These are phyloP conservation scores for Papilio gigon DNA, from an alignment of 2,888 invertebrate genomes.

Conservation along the genomic window DNA sequence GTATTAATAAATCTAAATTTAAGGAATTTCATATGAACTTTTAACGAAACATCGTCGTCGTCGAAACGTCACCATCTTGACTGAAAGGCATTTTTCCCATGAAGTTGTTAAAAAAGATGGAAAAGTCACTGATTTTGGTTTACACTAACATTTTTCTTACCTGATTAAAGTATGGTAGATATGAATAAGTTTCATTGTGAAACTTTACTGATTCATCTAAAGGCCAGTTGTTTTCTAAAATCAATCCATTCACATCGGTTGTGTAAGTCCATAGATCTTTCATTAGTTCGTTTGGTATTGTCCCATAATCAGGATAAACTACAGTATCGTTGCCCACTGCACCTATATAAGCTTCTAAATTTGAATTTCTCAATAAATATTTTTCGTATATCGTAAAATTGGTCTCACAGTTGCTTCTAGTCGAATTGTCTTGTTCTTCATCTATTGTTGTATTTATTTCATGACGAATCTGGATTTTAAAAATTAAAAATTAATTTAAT, in stretches of 20 bases:
- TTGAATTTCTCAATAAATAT: slow-evolving; percentile 52
- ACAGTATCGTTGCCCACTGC: slow-evolving; percentile 51
- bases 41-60: too few relatives aligned
- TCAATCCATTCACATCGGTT: slow-evolving; percentile 65
- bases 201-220: slow-evolving; percentile 65
- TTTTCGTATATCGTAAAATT: slow-evolving; percentile 45
- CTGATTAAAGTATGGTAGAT: slow-evolving; percentile 78
- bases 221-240: slow-evolving; percentile 83
- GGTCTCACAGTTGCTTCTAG: slow-evolving; percentile 41
- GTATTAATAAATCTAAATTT: slow-evolving; percentile 7
- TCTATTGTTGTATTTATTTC: slow-evolving; percentile 45
- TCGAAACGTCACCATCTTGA: too few relatives aligned
- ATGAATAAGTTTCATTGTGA: slow-evolving; percentile 57
- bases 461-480: slow-evolving; percentile 54
- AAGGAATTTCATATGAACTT: too few relatives aligned
- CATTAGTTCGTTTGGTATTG: slow-evolving; percentile 54
- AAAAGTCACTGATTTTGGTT: neutral
- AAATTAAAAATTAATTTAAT: neutral
- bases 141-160: slow-evolving; percentile 56
- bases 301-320: slow-evolving; percentile 64
- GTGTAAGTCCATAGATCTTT: slow-evolving; percentile 59
- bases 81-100: neutral
- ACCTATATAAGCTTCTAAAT: slow-evolving; percentile 57
- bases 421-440: slow-evolving; percentile 41
- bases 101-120: neutral